Evolutionary conservation across 1,140 invertebrate genomes (phyloP).

Genomic region (Holotrichia oblita): DNA sequence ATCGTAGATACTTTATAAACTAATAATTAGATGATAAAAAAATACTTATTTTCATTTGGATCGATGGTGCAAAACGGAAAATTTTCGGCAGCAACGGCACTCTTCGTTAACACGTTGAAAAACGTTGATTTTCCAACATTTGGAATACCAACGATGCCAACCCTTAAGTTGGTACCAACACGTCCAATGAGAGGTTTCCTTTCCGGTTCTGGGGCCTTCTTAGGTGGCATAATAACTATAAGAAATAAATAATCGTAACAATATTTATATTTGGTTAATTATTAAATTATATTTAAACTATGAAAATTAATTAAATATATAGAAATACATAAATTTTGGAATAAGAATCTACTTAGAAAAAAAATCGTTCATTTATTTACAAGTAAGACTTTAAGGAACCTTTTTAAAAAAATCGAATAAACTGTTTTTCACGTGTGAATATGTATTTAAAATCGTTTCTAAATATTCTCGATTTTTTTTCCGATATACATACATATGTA

Average conservation of each 20-base stretch:
- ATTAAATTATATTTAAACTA: no score
- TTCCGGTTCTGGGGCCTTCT: conserved; percentile 91
- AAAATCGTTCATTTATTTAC: no score
- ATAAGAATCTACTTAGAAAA: no score
- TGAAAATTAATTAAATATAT: no score
- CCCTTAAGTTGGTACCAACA: conserved; percentile 96
- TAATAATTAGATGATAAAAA: neutral
- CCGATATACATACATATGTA: no score
- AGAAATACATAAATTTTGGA: no score
- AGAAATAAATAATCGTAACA: neutral
- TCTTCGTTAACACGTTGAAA: conserved; percentile 99
- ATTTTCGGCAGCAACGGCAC: conserved; percentile 95
- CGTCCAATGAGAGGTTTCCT: conserved; percentile 94
- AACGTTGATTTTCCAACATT: conserved; percentile 99
- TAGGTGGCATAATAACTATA: conserved; percentile 80
- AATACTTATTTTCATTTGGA: conserved; percentile 99
- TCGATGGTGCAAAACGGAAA: conserved; percentile 99
- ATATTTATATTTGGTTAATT: neutral
- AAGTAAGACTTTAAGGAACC: no score
- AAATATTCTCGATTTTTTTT: no score
- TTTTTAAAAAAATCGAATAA: no score
- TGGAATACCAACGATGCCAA: conserved; percentile 94
- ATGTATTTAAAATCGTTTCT: no score
- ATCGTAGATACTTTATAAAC: neutral
- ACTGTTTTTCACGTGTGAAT: no score